Evolutionary conservation across 2,797 vertebrate species (phyloP).

Genomic region (Parambassis ranga): DNA sequence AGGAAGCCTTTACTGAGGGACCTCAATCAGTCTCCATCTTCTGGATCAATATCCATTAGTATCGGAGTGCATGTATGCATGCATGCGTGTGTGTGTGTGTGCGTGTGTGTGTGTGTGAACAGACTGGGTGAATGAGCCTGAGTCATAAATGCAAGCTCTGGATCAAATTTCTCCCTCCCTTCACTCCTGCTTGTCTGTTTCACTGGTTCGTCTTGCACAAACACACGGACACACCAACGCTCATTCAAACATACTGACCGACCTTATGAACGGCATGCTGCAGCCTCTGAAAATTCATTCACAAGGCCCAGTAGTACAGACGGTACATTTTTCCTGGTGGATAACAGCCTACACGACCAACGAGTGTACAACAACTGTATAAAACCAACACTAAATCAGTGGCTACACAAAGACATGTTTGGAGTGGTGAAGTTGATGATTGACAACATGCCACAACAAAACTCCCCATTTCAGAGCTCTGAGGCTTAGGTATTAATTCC

Average conservation of each 20-base stretch:
- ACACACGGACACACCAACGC: slow-evolving; percentile 30
- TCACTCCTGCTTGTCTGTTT: slow-evolving; percentile 26
- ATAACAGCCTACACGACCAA: slow-evolving; percentile 15
- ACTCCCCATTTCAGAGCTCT: slow-evolving; percentile 48
- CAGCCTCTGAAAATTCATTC: slow-evolving; percentile 56
- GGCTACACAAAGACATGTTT: slow-evolving; percentile 40
- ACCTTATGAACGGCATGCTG: slow-evolving; percentile 32
- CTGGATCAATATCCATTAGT: slow-evolving; percentile 80
- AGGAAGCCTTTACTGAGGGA: slow-evolving; percentile 65
- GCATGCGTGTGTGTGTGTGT: not conserved
- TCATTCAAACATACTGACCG: slow-evolving; percentile 54
- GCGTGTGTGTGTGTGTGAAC: not conserved
- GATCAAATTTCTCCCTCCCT: slow-evolving; percentile 65
- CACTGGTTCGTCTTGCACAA: slow-evolving; percentile 27
- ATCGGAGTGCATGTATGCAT: slow-evolving; percentile 1
- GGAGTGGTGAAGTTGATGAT: slow-evolving; percentile 54
- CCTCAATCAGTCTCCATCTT: slow-evolving; percentile 73
- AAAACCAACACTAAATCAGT: slow-evolving; percentile 43
- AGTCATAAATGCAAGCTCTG: slow-evolving; percentile 68
- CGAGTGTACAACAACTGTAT: slow-evolving; percentile 34
- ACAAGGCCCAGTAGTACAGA: slow-evolving; percentile 6
- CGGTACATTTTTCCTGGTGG: not conserved
- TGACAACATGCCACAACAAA: slow-evolving; percentile 72
- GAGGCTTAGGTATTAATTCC: slow-evolving; percentile 60
- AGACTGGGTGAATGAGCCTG: slow-evolving; percentile 62